Conservation (phyloP, 2,113 vertebrate species). For the Percopsis transmontana region DNA sequence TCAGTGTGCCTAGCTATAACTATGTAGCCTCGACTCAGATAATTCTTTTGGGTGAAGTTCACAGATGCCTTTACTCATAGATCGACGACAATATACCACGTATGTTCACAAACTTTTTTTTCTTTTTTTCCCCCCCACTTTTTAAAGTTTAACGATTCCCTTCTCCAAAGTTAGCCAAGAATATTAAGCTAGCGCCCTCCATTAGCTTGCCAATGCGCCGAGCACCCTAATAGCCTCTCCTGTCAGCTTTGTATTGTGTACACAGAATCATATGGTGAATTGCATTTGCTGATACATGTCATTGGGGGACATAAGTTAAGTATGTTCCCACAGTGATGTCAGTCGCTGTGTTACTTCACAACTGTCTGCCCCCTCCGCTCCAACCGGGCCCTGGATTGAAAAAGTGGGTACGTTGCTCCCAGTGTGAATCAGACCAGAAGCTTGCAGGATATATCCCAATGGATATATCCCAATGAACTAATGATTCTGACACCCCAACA, state of each 20-base stretch:
- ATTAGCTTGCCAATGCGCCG: constrained; percentile 23
- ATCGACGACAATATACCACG: constrained; percentile 4
- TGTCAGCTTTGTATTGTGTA: constrained; percentile 27
- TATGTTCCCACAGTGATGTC: constrained; percentile 19
- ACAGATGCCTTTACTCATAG: neutral
- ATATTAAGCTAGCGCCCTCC: constrained; percentile 6
- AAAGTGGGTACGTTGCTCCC: constrained; percentile 74
- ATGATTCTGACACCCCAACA: constrained; percentile 86
- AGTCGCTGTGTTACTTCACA: constrained; percentile 30
- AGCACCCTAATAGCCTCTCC: constrained; percentile 9
- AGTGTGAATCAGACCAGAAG: constrained; percentile 82
- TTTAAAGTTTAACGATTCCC: neutral
- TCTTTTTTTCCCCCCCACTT: constrained; percentile 12
- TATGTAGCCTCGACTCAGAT: constrained; percentile 11
- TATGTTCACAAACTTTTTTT: constrained; percentile 5
- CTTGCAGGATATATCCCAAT: constrained; percentile 81
- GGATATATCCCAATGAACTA: constrained; percentile 82
- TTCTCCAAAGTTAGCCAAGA: constrained; percentile 6
- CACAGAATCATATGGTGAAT: constrained; percentile 32
- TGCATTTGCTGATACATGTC: constrained; percentile 44
- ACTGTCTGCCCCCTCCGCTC: constrained; percentile 39
- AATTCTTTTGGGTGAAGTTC: neutral
- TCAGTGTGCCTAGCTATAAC: constrained; percentile 30
- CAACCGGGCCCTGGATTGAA: constrained; percentile 70
- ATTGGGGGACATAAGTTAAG: constrained; percentile 14